Base-by-base conservation (phyloP, 2,888 invertebrate genomes). In the Metopia argyrocephala region DNA sequence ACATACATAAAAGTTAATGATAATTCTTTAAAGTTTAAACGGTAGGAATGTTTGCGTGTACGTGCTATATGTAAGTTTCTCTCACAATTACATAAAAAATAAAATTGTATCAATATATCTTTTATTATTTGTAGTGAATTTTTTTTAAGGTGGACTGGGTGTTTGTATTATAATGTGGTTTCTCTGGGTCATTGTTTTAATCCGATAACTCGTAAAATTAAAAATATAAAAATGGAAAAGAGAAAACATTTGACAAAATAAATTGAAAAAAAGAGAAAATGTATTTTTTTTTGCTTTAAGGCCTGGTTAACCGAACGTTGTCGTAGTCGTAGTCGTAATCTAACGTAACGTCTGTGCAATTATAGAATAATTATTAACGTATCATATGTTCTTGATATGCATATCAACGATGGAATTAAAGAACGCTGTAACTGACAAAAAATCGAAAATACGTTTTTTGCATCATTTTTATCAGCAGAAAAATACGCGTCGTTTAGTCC, bases 241-340 rank as follows among this genome's bases (percentile, higher is more conserved):
- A 27, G 56, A 64, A 69, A 62, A 76, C 80, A 74, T 70, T 81
- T 81, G 71, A 61, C 73, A 74, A 81, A 81, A 81, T 69, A 70
- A 81, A 78, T 81, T 78, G 70, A 75, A 66, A 75, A 59, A 81
- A 66, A 65, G 61, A 57, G 48, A 61, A 66, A 50, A 9, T 78
- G 56, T 61, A 54, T 48, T 46, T 46, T 27, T 25, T 18, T 68
- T 23, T 1, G 21, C 28, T 25, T 18, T 31, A n/a, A n/a, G n/a
- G n/a, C n/a, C n/a, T n/a, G n/a, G n/a, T n/a, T n/a, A n/a, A n/a
- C n/a, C n/a, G n/a, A n/a, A n/a, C n/a, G n/a, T n/a, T n/a, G n/a
- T n/a, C n/a, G n/a, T n/a, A n/a, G n/a, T n/a, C n/a, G n/a, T n/a
- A n/a, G n/a, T n/a, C n/a, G n/a, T n/a, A n/a, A n/a, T n/a, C n/a